phyloP scores from a whole-genome alignment of 2,797 vertebrate species.

The Sparus aurata region DNA sequence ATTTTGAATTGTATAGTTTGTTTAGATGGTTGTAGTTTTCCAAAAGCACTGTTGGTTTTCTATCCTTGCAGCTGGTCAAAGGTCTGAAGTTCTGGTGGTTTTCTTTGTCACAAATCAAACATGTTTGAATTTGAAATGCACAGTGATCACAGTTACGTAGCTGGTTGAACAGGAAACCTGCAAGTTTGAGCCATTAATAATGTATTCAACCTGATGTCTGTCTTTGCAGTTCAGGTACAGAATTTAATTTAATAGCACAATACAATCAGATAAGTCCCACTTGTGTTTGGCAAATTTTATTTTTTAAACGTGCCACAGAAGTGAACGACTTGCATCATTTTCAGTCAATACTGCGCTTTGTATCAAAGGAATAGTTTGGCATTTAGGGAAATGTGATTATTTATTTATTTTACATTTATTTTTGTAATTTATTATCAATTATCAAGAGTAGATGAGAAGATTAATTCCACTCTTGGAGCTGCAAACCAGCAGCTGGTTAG shows the following conservation, averaged over 20 bases:
- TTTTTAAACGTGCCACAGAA: background rate
- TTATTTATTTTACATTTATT: no score
- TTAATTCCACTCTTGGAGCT: background rate
- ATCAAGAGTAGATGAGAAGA: background rate
- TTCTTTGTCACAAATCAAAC: background rate
- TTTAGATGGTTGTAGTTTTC: slow-evolving; percentile 7
- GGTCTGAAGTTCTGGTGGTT: slow-evolving; percentile 2
- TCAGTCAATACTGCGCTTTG: background rate
- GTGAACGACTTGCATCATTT: background rate
- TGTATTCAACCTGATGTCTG: background rate
- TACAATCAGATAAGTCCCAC: background rate
- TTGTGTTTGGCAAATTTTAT: background rate
- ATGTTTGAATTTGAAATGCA: background rate
- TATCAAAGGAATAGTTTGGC: background rate
- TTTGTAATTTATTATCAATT: no score
- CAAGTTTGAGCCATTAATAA: background rate
- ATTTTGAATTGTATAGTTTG: background rate
- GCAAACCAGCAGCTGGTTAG: background rate
- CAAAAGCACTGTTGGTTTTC: background rate
- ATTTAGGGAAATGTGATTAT: background rate
- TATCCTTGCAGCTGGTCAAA: background rate
- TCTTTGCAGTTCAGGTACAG: background rate
- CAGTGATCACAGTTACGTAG: background rate
- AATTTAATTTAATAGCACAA: background rate
- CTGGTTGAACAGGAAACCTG: slow-evolving; percentile 9